A percentile compares a stretch with the other conserved stretches of the same genome.
phyloP scores from a whole-genome alignment of 1,140 invertebrate species.

The Sinonovacula constricta region DNA sequence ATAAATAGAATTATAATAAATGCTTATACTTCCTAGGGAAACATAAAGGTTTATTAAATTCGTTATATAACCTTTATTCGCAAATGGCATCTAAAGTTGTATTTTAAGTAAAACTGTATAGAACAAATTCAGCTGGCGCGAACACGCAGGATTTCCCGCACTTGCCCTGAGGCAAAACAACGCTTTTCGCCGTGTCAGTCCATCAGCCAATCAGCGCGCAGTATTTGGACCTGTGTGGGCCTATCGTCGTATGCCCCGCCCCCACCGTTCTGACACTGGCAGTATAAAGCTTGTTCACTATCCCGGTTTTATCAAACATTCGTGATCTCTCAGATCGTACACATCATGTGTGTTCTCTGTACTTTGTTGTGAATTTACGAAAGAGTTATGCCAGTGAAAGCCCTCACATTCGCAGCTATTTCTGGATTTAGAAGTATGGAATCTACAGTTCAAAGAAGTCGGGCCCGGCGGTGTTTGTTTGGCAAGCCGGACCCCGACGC shows the following conservation, averaged over 20 bases:
- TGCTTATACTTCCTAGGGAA: too few species aligned
- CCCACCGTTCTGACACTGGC: neutral
- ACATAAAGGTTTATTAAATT: too few species aligned
- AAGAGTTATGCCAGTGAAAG: constrained; percentile 32
- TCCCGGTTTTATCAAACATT: neutral
- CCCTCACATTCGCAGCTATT: neutral
- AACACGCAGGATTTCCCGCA: too few species aligned
- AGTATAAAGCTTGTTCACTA: neutral
- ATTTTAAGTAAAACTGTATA: too few species aligned
- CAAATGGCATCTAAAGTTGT: too few species aligned
- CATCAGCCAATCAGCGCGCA: constrained; percentile 34
- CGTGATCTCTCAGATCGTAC: neutral
- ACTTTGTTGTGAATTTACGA: neutral
- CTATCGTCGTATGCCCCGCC: constrained; percentile 20
- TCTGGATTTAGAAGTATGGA: neutral
- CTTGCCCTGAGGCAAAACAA: too few species aligned
- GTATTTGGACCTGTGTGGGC: constrained; percentile 21
- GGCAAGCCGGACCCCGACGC: constrained; percentile 28
- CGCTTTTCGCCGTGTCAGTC: too few species aligned
- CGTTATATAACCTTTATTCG: too few species aligned
- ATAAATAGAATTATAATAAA: too few species aligned
- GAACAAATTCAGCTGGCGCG: too few species aligned
- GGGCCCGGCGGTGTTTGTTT: constrained; percentile 25
- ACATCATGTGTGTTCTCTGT: too few species aligned
- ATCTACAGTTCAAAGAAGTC: neutral